These are phyloP conservation scores for Crocallis elinguaria DNA, from an alignment of 2,888 invertebrate species.

Conservation along the genomic window DNA sequence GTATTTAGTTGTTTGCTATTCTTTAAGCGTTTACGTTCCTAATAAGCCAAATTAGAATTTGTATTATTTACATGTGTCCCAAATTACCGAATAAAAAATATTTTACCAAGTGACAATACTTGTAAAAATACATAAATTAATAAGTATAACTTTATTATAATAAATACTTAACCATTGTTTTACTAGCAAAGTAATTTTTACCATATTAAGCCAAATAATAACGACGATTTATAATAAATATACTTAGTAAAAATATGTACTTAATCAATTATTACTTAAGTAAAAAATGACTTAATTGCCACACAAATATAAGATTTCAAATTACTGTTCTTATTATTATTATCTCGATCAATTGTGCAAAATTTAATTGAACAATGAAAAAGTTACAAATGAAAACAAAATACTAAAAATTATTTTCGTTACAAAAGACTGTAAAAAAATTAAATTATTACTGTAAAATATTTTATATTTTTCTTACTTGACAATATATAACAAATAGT, in stretches of 20 bases:
- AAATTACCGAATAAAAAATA: not conserved
- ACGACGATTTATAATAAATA: conserved; percentile 4
- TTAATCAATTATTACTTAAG: conserved; percentile 6
- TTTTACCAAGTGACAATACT: not conserved
- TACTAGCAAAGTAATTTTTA: not conserved
- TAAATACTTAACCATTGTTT: conserved; percentile 1
- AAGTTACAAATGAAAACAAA: not conserved
- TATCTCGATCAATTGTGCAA: too few species aligned
- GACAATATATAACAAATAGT: too few species aligned
- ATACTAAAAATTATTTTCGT: too few species aligned
- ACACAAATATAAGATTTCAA: not conserved
- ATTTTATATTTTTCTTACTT: too few species aligned
- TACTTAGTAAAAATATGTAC: conserved; percentile 13
- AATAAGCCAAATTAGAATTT: conserved; percentile 51
- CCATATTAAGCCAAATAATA: conserved; percentile 31
- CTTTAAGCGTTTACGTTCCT: conserved; percentile 47
- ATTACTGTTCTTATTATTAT: too few species aligned
- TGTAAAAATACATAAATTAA: not conserved
- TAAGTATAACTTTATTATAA: not conserved
- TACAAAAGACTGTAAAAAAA: not conserved
- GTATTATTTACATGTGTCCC: conserved; percentile 6
- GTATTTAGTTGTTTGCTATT: not conserved
- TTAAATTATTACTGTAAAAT: too few species aligned
- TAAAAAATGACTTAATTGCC: not conserved
- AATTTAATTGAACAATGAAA: too few species aligned